Evolutionary conservation across 37 sponge, comb jelly and placozoan species (phyloP), one percentile per base, ranked within the genome.

Genomic region (Dysidea cf. avara): DNA sequence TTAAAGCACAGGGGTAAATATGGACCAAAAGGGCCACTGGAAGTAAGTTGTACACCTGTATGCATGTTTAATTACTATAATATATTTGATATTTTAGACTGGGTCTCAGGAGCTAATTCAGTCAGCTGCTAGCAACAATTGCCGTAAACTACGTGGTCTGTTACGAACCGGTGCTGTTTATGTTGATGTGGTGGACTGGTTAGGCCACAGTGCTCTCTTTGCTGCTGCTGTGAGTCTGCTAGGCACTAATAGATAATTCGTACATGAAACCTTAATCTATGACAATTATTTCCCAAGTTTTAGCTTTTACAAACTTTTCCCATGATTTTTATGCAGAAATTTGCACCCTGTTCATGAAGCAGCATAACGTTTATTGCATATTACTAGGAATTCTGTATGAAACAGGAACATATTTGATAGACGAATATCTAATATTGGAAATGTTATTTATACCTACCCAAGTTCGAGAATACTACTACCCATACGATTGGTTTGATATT

Each of bases 71-170:
- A 7, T 29, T 67, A 28, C 25, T 14, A 26, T 56, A 7, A 13
- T 35, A 34, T 28, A 9, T 63, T 28, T 29, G 16, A n/a, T n/a
- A n/a, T n/a, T 25, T 5, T 47, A 83, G 87, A 63, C 63, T n/a
- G 84, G 79, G 2, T 91, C 92, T 9, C 59, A 87, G 38, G 83
- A 82, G 40, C 62, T 91, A 16, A 87, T 91, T 18, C 87, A 71
- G 35, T 51, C 71, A 33, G 87, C 92, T 50, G 81, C 63, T 39
- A 29, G 16, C 17, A 75, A 75, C 26, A 58, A 91, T 39, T 0
- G 37, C 5, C 14, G 30, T 20, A 64, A 56, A 31, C 36, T 87
- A 25, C 35, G 25, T 36, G 33, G 57, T 26, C 57, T 91, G 17
- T n/a, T 88, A n/a, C 33, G 71, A 30, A 33, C 70, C 22, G 84